Evolutionary conservation across 2,888 invertebrate genomes (phyloP).

Genomic region (Fragum sueziense): DNA sequence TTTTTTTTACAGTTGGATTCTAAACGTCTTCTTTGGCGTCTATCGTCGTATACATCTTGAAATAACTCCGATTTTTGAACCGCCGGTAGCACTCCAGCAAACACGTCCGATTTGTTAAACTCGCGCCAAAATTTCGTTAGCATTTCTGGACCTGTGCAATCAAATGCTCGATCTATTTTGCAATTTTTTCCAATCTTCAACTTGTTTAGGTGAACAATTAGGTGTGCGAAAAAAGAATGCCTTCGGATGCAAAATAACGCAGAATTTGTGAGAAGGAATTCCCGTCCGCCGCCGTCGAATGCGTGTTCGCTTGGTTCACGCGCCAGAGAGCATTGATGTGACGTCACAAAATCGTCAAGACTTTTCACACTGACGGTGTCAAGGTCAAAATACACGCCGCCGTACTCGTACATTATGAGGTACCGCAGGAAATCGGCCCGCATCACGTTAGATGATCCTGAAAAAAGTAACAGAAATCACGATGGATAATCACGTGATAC

Average conservation of each 20-base stretch:
- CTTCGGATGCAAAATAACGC: not conserved
- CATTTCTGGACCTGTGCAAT: not conserved
- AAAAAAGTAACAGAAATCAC: not conserved
- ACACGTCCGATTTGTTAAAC: not conserved
- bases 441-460: not conserved
- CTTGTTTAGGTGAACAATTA: not conserved
- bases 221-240: not conserved
- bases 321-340: not conserved
- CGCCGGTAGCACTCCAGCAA: not conserved
- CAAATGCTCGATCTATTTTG: not conserved
- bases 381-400: not conserved
- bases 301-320: not conserved
- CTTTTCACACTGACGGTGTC: slow-evolving; percentile 7
- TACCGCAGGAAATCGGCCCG: not conserved
- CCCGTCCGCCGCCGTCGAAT: not conserved
- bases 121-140: not conserved
- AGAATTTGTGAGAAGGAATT: not conserved
- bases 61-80: not conserved
- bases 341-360: not conserved
- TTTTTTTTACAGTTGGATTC: not conserved
- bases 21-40: not conserved
- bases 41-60: slow-evolving; percentile 1
- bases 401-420: not conserved
- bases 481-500: no score
- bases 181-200: not conserved